phyloP scores from a whole-genome alignment of 1,140 invertebrate genomes.

The Drosophila nigrodunni region DNA sequence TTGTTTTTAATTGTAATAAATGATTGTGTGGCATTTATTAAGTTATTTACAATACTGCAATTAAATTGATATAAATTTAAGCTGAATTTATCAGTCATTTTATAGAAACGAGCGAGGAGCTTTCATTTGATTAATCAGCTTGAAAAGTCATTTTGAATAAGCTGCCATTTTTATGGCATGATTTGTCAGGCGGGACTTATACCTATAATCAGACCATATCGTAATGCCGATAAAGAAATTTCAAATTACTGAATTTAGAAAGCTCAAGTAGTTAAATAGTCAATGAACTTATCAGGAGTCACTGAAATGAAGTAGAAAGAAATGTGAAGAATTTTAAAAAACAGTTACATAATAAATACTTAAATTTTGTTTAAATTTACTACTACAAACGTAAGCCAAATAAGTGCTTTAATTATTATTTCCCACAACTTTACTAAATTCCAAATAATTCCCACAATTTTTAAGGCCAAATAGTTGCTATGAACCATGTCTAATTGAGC shows the following conservation, averaged over 20 bases:
- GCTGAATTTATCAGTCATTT: conserved; percentile 19
- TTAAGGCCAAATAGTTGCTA: conserved; percentile 6
- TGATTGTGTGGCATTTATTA: not conserved
- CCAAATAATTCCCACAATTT: not conserved
- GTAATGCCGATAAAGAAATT: too few relatives aligned
- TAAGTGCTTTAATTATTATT: not conserved
- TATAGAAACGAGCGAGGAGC: too few relatives aligned
- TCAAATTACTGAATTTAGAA: too few relatives aligned
- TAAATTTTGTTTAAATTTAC: too few relatives aligned
- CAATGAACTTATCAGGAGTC: too few relatives aligned
- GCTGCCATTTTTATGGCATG: not conserved
- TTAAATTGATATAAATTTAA: not conserved
- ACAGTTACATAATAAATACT: too few relatives aligned
- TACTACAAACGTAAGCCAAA: too few relatives aligned
- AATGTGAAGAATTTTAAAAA: too few relatives aligned
- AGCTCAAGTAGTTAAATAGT: too few relatives aligned
- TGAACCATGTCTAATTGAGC: conserved; percentile 6
- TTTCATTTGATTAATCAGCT: conserved; percentile 4
- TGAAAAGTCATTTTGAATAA: not conserved
- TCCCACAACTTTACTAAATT: not conserved
- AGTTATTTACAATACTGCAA: conserved; percentile 10
- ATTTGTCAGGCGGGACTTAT: too few relatives aligned
- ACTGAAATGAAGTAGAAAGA: too few relatives aligned
- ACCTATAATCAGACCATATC: too few relatives aligned
- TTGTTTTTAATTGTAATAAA: not conserved